These are phyloP conservation scores for Drosophila kanapiae DNA, from an alignment of 1,140 invertebrate genomes.

Conservation along the genomic window DNA sequence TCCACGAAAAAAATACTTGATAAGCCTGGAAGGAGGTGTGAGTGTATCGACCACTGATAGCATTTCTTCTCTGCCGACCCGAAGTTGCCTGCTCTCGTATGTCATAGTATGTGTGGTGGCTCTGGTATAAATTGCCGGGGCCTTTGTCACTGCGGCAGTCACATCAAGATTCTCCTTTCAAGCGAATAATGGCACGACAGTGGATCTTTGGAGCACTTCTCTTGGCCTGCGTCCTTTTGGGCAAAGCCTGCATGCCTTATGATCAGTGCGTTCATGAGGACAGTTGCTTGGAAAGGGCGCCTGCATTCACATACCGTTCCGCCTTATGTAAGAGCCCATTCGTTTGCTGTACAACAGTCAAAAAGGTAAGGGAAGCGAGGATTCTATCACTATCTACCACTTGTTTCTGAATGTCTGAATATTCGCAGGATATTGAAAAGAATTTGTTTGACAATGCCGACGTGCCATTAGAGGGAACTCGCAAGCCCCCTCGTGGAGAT, in stretches of 20 bases:
- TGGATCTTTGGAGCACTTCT: not conserved
- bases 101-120: not conserved
- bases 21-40: not conserved
- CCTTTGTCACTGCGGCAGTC: not conserved
- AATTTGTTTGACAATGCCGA: too few species aligned
- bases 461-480: too few species aligned
- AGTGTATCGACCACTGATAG: not conserved
- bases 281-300: not conserved
- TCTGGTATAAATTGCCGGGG: not conserved
- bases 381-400: too few species aligned
- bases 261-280: not conserved
- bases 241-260: not conserved
- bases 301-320: not conserved
- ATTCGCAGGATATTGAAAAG: too few species aligned
- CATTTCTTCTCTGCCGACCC: too few species aligned
- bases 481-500: too few species aligned
- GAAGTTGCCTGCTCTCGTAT: too few species aligned
- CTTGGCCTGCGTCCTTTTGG: not conserved
- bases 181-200: not conserved
- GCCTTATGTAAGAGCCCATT: not conserved
- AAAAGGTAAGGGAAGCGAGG: not conserved
- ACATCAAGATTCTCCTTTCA: too few species aligned
- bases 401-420: too few species aligned
- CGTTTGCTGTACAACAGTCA: not conserved
- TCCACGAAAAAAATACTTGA: not conserved